Conservation (phyloP, 1,140 invertebrate genomes). For the Chelonus insularis region DNA sequence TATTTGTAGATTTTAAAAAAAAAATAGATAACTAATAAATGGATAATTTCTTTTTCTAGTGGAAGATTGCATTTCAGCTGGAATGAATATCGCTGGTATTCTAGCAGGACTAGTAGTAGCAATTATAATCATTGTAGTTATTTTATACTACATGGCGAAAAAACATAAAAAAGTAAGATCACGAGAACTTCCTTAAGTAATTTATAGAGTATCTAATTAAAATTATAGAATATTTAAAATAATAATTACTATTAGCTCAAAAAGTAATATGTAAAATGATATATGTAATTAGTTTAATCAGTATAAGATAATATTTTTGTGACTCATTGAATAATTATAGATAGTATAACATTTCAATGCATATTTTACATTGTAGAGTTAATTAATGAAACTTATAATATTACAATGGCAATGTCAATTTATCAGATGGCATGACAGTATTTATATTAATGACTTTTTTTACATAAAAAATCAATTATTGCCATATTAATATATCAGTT, state of each 20-base stretch:
- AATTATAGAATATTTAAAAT: too few relatives aligned
- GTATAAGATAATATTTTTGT: too few relatives aligned
- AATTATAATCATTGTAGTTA: neutral
- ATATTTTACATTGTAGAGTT: neutral
- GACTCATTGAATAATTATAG: too few relatives aligned
- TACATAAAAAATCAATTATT: neutral
- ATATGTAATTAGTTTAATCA: too few relatives aligned
- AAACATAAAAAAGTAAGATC: neutral
- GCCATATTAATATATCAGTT: neutral
- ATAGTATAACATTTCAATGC: too few relatives aligned
- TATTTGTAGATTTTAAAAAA: too few relatives aligned
- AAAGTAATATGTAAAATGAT: too few relatives aligned
- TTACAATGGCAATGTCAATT: neutral
- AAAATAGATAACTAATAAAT: too few relatives aligned
- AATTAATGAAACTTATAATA: neutral
- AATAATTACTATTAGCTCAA: too few relatives aligned
- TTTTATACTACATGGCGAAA: constrained; percentile 1
- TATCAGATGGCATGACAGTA: neutral
- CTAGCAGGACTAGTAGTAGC: constrained; percentile 23
- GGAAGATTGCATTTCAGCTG: neutral
- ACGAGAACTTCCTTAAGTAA: neutral
- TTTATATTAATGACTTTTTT: neutral
- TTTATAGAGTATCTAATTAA: too few relatives aligned
- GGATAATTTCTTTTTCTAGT: too few relatives aligned
- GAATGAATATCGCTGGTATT: constrained; percentile 18